phyloP scores from a whole-genome alignment of 2,113 vertebrate species.

The Seriola quinqueradiata region DNA sequence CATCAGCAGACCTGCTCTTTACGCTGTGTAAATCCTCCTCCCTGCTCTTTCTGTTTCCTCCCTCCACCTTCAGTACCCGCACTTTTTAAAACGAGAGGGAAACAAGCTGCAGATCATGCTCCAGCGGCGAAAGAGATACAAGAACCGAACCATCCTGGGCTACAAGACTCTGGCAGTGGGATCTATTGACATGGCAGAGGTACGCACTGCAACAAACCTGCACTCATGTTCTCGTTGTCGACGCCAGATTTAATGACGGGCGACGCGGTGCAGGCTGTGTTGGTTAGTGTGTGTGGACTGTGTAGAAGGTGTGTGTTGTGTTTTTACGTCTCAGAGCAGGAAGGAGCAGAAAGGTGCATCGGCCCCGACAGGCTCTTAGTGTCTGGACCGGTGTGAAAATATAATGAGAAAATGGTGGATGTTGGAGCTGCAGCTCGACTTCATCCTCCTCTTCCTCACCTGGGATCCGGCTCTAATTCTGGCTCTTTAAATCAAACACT shows the following conservation, averaged over 20 bases:
- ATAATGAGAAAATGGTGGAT: constrained; percentile 26
- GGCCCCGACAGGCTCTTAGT: neutral
- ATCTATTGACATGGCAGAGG: constrained; percentile 96
- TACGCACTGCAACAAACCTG: constrained; percentile 48
- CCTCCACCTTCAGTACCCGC: constrained; percentile 88
- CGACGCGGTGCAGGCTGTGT: no score
- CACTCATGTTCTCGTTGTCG: neutral
- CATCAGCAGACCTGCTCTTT: neutral
- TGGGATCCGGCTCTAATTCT: neutral
- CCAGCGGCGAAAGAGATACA: constrained; percentile 94
- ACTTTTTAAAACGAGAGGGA: constrained; percentile 96
- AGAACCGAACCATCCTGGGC: constrained; percentile 94
- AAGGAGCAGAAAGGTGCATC: neutral
- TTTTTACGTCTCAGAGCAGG: neutral
- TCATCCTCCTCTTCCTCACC: neutral
- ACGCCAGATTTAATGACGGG: neutral
- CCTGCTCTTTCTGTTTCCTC: neutral
- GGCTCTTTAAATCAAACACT: neutral
- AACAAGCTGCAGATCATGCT: constrained; percentile 97
- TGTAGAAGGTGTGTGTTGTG: neutral
- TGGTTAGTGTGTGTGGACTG: neutral
- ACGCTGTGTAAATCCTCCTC: neutral
- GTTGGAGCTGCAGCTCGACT: constrained; percentile 2
- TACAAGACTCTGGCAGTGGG: constrained; percentile 95
- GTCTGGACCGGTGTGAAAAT: neutral